Base-by-base conservation (phyloP, 2,113 vertebrate genomes). In the Neogale vison region DNA sequence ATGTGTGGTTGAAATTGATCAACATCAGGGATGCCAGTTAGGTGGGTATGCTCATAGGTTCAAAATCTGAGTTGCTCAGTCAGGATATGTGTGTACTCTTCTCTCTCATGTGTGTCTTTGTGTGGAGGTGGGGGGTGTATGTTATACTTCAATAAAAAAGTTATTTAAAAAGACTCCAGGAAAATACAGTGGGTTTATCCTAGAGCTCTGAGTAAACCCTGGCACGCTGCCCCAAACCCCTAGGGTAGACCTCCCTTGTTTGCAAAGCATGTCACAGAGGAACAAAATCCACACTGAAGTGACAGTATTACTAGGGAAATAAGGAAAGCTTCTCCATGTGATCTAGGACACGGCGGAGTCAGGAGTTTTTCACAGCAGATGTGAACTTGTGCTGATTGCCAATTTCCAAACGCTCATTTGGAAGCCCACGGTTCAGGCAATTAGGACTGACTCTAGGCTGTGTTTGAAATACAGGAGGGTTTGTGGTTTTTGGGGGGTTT, bases 331-430 rank as follows among this genome's bases (percentile, higher is more conserved):
- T 50, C 85, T 24, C 61, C 85, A n/a, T 4, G 0, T 21, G 23
- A 29, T 0, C 0, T 2, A 36, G 84, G 81, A 74, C n/a, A 18
- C 34, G 9, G n/a, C 0, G 8, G 71, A 80, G 47, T 23, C 36
- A 36, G 88, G 90, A 45, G 72, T 76, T 88, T 18, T 42, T 36
- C 80, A 52, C n/a, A 31, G 94, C 97, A 74, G 92, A 95, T 87
- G 84, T 17, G 82, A 47, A 20, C 76, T 57, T 13, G 85, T 5
- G 47, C 61, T 31, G 76, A 67, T 18, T 67, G 95, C 97, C 93
- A 83, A 42, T 92, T 92, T 84, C 76, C 52, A 87, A 29, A 87
- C 80, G 4, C 61, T 80, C 92, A 79, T 72, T 76, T 94, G 76
- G 89, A 93, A 95, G 52, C 86, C 82, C 45, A 36, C 36, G 8